Conservation (phyloP, 1,140 invertebrate species). For the Zaprionus kolodkinae region DNA sequence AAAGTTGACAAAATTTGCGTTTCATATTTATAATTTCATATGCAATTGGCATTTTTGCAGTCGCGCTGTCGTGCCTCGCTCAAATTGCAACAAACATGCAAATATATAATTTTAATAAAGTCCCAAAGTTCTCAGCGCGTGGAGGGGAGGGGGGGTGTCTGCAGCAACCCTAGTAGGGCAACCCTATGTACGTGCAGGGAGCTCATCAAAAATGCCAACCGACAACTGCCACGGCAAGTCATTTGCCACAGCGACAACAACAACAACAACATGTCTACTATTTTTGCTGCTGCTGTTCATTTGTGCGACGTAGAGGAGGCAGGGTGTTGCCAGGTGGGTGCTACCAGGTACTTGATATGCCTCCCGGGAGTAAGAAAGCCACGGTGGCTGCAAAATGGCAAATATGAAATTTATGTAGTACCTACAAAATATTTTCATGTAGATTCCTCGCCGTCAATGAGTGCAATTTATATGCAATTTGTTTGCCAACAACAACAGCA, state of each 20-base stretch:
- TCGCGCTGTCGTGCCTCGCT: constrained; percentile 42
- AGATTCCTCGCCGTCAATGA: constrained; percentile 66
- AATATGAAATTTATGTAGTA: constrained; percentile 68
- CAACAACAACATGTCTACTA: constrained; percentile 29
- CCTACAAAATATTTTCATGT: constrained; percentile 64
- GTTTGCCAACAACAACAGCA: constrained; percentile 37
- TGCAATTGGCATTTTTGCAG: constrained; percentile 56
- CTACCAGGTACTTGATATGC: constrained; percentile 41
- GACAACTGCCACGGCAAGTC: constrained; percentile 53
- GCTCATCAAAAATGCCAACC: constrained; percentile 75
- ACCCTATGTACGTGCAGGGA: constrained; percentile 34
- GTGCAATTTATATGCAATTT: constrained; percentile 77
- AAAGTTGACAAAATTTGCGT: constrained; percentile 63
- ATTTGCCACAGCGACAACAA: constrained; percentile 51
- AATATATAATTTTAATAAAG: constrained; percentile 81
- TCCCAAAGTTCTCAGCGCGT: constrained; percentile 43
- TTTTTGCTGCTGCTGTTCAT: constrained; percentile 55
- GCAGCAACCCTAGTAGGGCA: background rate
- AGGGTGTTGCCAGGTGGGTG: background rate
- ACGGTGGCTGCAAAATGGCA: constrained; percentile 33
- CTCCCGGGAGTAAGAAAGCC: constrained; percentile 1
- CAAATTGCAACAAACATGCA: constrained; percentile 80
- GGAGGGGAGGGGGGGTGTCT: background rate
- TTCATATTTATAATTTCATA: constrained; percentile 75
- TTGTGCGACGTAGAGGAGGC: background rate